Base-by-base conservation (phyloP, 2,888 invertebrate genomes). In the Rambutsinella grinnellia region DNA sequence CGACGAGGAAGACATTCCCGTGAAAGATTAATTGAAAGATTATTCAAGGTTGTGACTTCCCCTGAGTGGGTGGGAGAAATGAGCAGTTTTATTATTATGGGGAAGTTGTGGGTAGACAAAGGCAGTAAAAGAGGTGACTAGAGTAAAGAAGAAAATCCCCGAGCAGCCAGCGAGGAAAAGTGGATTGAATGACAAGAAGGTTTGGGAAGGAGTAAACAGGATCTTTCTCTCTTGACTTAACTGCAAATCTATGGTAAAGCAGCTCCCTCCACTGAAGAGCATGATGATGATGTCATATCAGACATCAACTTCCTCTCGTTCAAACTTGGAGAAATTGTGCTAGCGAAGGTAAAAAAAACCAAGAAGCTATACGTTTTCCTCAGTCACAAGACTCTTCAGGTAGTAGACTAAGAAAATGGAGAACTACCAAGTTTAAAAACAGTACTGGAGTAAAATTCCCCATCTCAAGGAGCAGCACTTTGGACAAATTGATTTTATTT, bases 1-100 rank as follows among this genome's bases (percentile, higher is more conserved):
- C n/a, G n/a, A n/a, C 15, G n/a, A 17, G 6, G n/a, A 19, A 5
- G n/a, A 15, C 5, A 49, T 49, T 49, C n/a, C 19, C n/a, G 49
- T n/a, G 5, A 19, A 44, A 58, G 58, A 58, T 58, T 58, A 58
- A 58, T 58, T 58, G 58, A 36, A 58, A 58, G 58, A 58, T 58
- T 58, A 58, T 58, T 58, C 58, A 58, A 36, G 36, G 36, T 36
- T 5, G 36, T 13, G 36, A 36, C 6, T 36, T n/a, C n/a, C 36
- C 5, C 36, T 36, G 36, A 36, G 13, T 36, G 36, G 36, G 36
- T 13, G 36, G 36, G 36, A n/a, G n/a, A 36, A 36, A 36, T 36
- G 36, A 36, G 36, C 36, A 36, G 5, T 36, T n/a, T n/a, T n/a
- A n/a, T 36, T 36, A 36, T 36, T 36, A 36, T 13, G 36, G 36